Conservation (phyloP, 2,888 invertebrate species). For the Hypselothyrea guttata region DNA sequence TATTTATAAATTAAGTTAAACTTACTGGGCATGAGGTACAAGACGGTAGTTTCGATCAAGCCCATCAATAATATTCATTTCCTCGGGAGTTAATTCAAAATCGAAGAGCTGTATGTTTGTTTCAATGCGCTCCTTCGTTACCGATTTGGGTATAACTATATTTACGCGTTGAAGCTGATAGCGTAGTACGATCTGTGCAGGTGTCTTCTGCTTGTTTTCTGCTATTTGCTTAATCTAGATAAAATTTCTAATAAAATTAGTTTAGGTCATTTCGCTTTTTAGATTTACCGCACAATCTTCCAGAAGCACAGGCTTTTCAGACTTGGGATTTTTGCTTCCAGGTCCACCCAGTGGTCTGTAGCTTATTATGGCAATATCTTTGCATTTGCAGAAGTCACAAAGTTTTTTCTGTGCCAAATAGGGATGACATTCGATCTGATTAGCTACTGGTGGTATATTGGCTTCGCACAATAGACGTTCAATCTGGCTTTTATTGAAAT, state of each 20-base stretch:
- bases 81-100: constrained; percentile 87
- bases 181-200: constrained; percentile 85
- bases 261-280: constrained; percentile 79
- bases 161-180: constrained; percentile 83
- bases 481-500: constrained; percentile 92
- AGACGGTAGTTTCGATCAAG: constrained; percentile 87
- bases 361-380: constrained; percentile 86
- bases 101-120: constrained; percentile 89
- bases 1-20: too few species aligned
- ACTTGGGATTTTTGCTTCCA: too few species aligned
- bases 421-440: constrained; percentile 85
- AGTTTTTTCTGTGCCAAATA: constrained; percentile 88
- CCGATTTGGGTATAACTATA: constrained; percentile 91
- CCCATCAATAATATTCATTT: constrained; percentile 85
- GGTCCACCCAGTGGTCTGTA: constrained; percentile 90
- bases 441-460: constrained; percentile 86
- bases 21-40: too few species aligned
- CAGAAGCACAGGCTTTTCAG: too few species aligned
- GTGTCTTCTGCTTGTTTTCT: constrained; percentile 85
- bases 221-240: constrained; percentile 84
- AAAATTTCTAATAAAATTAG: constrained; percentile 83
- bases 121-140: constrained; percentile 86
- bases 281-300: too few species aligned
- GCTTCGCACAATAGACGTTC: constrained; percentile 86
- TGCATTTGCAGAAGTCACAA: constrained; percentile 86